These are phyloP conservation scores for Acrossocheilus fasciatus DNA, from an alignment of 2,797 vertebrate genomes.

Conservation along the genomic window DNA sequence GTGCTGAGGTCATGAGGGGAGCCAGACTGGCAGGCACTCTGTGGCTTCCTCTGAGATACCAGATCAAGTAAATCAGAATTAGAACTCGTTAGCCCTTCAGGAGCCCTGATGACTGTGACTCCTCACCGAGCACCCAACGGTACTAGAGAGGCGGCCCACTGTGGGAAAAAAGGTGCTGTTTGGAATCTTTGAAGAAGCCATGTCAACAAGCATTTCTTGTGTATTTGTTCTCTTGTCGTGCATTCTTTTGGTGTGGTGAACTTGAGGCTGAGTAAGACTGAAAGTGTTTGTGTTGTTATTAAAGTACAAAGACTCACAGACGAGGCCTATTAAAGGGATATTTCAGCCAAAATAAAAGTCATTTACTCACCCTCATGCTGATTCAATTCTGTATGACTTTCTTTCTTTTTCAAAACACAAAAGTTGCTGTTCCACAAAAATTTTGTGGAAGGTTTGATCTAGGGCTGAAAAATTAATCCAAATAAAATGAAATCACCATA, in stretches of 20 bases:
- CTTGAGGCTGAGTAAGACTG: slow-evolving; percentile 34
- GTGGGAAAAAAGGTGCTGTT: slow-evolving; percentile 55
- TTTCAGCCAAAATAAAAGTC: slow-evolving; percentile 10
- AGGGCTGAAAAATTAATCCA: too few relatives aligned
- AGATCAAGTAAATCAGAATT: slow-evolving; percentile 85
- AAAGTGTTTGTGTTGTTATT: slow-evolving; percentile 43
- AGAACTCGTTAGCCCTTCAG: slow-evolving; percentile 77
- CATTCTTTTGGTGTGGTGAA: slow-evolving; percentile 42
- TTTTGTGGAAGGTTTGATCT: neutral
- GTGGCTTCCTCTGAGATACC: slow-evolving; percentile 82
- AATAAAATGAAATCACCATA: neutral
- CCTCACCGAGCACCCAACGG: slow-evolving; percentile 60
- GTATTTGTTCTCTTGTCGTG: slow-evolving; percentile 21
- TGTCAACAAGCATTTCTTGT: slow-evolving; percentile 54
- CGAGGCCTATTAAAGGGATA: slow-evolving; percentile 13
- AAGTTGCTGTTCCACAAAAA: too few relatives aligned
- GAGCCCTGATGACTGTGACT: slow-evolving; percentile 75
- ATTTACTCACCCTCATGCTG: neutral
- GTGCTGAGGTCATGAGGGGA: slow-evolving; percentile 81
- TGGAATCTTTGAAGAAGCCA: slow-evolving; percentile 46
- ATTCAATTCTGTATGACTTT: neutral
- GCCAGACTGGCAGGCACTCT: slow-evolving; percentile 87
- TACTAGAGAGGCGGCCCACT: slow-evolving; percentile 70
- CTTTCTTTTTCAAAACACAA: neutral
- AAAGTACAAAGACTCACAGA: slow-evolving; percentile 32